Conservation (phyloP, 92 coral and sea anemone species). For the Paramuricea clavata region DNA sequence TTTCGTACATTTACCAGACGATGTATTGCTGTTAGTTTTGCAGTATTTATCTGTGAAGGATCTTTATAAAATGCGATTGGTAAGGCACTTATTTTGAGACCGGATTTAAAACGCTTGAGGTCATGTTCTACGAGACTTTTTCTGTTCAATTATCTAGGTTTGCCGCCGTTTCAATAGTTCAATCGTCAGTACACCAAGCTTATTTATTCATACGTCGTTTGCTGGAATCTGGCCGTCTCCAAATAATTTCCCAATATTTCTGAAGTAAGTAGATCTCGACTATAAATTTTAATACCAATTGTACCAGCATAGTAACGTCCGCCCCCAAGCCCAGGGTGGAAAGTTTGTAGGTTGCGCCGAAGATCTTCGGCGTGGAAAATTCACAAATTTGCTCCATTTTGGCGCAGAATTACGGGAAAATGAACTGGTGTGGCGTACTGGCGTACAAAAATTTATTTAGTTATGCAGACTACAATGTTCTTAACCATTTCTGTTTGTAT, state of each 20-base stretch:
- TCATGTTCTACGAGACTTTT: too few species aligned
- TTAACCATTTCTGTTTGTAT: too few species aligned
- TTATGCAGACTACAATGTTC: too few species aligned
- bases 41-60: conserved; percentile 85
- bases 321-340: too few species aligned
- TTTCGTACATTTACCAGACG: conserved; percentile 89
- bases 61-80: conserved; percentile 82
- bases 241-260: conserved; percentile 77
- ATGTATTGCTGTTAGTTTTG: conserved; percentile 79
- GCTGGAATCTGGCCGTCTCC: conserved; percentile 95
- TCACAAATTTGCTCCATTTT: too few species aligned
- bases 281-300: too few species aligned
- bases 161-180: conserved; percentile 79
- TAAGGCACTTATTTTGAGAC: conserved; percentile 56
- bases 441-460: too few species aligned
- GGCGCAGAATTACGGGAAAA: too few species aligned
- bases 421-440: too few species aligned
- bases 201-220: conserved; percentile 88
- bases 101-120: neutral
- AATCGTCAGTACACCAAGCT: conserved; percentile 76
- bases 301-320: too few species aligned
- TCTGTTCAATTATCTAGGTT: conserved; percentile 68
- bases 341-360: too few species aligned
- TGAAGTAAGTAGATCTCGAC: conserved; percentile 78
- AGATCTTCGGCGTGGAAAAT: too few species aligned